Percentiles rank a stretch among this genome's conserved stretches.
These are phyloP conservation scores for Octodonta nipae DNA, from an alignment of 2,888 invertebrate species.

Conservation along the genomic window DNA sequence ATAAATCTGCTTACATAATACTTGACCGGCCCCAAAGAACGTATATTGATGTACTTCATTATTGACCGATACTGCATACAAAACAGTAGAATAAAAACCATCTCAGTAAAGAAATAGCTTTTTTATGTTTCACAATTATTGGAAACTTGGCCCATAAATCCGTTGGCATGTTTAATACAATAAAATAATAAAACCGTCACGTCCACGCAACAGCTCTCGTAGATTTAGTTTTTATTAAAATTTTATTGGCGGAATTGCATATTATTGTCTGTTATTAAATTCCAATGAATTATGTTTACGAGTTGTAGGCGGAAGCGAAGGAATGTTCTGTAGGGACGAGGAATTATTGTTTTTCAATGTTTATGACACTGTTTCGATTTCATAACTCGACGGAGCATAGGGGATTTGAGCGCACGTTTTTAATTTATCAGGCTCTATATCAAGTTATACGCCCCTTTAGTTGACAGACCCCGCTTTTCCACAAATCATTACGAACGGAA, in stretches of 20 bases:
- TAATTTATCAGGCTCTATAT: conserved; percentile 40
- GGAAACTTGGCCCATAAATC: no score
- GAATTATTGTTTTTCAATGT: conserved; percentile 40
- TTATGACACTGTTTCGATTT: conserved; percentile 40
- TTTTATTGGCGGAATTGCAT: conserved; percentile 14
- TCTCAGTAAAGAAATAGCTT: no score
- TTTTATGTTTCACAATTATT: no score
- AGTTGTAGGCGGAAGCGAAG: conserved; percentile 24
- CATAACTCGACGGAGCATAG: conserved; percentile 35
- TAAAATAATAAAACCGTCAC: no score
- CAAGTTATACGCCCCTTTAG: conserved; percentile 31
- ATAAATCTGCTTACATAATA: no score
- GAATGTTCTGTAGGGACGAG: conserved; percentile 25
- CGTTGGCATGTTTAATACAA: no score
- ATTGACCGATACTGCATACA: no score
- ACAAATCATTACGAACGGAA: conserved; percentile 34
- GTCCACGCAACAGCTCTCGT: no score
- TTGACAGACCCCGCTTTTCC: conserved; percentile 31
- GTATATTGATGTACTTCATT: no score
- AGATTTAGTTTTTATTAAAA: conserved; percentile 12
- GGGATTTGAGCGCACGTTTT: conserved; percentile 33
- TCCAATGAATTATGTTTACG: conserved; percentile 29
- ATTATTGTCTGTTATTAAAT: conserved; percentile 13
- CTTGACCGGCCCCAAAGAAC: no score
- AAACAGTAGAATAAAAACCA: no score